Evolutionary conservation across 2,113 vertebrate species (phyloP), one percentile per base, ranked within the genome.

Genomic region (Notothenia coriiceps): DNA sequence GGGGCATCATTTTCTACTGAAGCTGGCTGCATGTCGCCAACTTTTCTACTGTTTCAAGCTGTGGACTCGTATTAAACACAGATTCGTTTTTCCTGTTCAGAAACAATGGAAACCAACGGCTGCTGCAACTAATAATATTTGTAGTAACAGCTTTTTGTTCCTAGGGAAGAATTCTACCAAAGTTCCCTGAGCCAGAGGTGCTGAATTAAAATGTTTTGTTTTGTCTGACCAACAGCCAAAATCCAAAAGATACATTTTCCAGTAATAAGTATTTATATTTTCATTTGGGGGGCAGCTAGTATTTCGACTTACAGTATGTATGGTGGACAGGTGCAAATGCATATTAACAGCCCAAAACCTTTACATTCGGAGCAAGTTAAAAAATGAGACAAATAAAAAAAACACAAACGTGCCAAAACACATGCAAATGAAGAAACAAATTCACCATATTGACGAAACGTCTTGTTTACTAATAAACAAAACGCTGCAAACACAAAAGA

Each of bases 11-110:
- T 59, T 66, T 62, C 44, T 74, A n/a, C n/a, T 70, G 14, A 50
- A 51, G 33, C 52, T 54, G 59, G 29, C 52, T 61, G 68, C 59
- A n/a, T 50, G 44, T 49, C 71, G 82, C 66, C 80, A 86, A 51
- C 33, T 43, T 54, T 65, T 85, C 51, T 76, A 29, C 46, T 11
- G 44, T 75, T 79, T 76, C 66, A 83, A 83, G 75, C 76, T 74
- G 79, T 57, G 78, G 69, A 70, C 47, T 12, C 7, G 55, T 66
- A 69, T 70, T 40, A 54, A 83, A 79, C 46, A 80, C 3, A 4
- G 51, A 64, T 63, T 10, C 9, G 25, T 67, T 79, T 33, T 76
- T 68, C 68, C 17, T 65, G 62, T 25, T 73, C 18, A 69, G 52
- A 46, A 59, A 63, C 63, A 60, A 33, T 49, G 44, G 43, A 77